Evolutionary conservation across 2,888 invertebrate genomes (phyloP).

Genomic region (Dasypogon diadema): DNA sequence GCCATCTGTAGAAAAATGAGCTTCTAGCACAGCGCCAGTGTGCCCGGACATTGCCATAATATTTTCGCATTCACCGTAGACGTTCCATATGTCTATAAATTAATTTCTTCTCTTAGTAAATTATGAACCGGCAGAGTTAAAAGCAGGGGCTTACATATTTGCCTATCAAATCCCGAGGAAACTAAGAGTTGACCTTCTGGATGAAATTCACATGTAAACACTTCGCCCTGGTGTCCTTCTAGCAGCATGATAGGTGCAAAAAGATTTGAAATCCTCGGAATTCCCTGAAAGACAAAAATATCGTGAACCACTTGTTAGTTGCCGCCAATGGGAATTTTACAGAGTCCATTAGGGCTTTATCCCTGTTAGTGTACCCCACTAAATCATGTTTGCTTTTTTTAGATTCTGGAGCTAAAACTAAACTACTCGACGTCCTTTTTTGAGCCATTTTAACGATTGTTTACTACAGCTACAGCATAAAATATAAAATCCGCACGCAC

Average conservation of each 20-base stretch:
- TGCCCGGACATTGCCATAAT: constrained; percentile 94
- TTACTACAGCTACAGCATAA: too few species aligned
- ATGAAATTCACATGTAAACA: constrained; percentile 93
- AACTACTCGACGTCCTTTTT: constrained; percentile 63
- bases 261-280: constrained; percentile 87
- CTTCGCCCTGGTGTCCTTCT: constrained; percentile 97
- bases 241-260: constrained; percentile 95
- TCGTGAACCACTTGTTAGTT: too few species aligned
- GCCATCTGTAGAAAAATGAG: constrained; percentile 89
- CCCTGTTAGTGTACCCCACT: constrained; percentile 77
- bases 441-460: constrained; percentile 65
- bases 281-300: constrained; percentile 69
- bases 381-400: constrained; percentile 81
- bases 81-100: constrained; percentile 89
- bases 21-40: constrained; percentile 94
- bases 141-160: constrained; percentile 87
- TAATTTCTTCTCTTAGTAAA: too few species aligned
- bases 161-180: constrained; percentile 94
- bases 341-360: constrained; percentile 80
- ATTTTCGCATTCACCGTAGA: constrained; percentile 98
- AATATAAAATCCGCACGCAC: too few species aligned
- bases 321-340: constrained; percentile 69
- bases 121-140: too few species aligned
- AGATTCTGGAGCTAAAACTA: constrained; percentile 69
- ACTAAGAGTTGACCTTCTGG: constrained; percentile 96